Evolutionary conservation across 1,140 invertebrate genomes (phyloP), one percentile per base, ranked within the genome.

Genomic region (Spodoptera litura): DNA sequence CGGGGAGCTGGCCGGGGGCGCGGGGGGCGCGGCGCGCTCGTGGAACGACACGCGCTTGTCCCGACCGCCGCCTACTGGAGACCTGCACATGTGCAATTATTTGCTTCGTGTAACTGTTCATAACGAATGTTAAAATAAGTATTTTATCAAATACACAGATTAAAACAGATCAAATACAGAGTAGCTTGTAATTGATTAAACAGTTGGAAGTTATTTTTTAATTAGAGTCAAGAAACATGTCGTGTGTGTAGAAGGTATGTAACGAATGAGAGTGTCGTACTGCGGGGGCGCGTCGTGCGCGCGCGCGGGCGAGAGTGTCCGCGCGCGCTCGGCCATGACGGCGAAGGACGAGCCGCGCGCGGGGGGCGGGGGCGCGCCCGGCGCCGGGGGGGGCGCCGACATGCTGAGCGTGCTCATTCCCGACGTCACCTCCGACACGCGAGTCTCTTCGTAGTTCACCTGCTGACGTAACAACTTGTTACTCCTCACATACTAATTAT

Each of bases 261-360:
- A 11, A 20, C 68, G 31, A 52, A 20, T 52, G 53, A 38, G 76
- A 20, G 4, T 12, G 49, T 70, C 68, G 56, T 79, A 84, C 85
- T 31, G 31, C 31, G 31, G 70, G 4, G 38, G 68, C 11, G 55
- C 20, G 53, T 52, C 59, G 59, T 79, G 74, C 9, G 31, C 4
- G 31, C 31, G 79, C 62, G 73, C 82, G 53, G 87, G 70, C 13
- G 85, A 87, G 51, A 92, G 91, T 80, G 95, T 95, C 80, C 97
- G 96, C 10, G 97, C 96, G 72, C 96, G 95, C 70, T 88, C 88
- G 66, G 93, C 94, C 97, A 98, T 98, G 20, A 97, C 96, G 0
- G 97, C 96, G 91, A 97, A 98, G 72, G 97, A 98, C 4, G 97
- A 98, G 56, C 97, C 97, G 80, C 97, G 95, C 91, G 97, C 96